Percentiles rank a stretch among this genome's conserved stretches.
phyloP scores from a whole-genome alignment of 2,113 vertebrate species.

The Butorides virescens region DNA sequence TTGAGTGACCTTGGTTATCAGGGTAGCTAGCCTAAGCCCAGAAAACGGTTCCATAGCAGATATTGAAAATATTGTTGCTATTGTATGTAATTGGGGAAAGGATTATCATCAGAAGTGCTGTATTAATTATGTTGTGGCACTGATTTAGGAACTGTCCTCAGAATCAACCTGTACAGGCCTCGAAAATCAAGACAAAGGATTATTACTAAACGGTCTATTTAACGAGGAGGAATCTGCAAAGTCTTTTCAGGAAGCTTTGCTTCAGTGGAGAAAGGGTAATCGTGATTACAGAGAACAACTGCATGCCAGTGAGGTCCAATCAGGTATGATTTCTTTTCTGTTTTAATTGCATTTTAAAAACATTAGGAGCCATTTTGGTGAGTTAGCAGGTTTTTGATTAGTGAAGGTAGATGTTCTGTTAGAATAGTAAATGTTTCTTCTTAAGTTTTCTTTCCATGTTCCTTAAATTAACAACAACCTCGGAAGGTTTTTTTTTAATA shows the following conservation, averaged over 20 bases:
- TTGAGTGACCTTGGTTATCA: neutral
- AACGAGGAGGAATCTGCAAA: constrained; percentile 78
- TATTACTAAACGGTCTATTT: constrained; percentile 72
- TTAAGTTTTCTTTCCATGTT: neutral
- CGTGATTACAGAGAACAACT: neutral
- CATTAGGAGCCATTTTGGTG: neutral
- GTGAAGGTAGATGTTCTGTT: neutral
- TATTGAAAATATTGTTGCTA: neutral
- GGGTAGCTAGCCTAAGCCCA: neutral
- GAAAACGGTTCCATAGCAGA: neutral
- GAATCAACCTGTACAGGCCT: neutral
- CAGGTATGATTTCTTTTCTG: constrained; percentile 72
- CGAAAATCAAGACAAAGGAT: neutral
- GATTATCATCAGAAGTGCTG: neutral
- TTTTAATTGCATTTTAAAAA: neutral
- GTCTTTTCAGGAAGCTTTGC: constrained; percentile 82
- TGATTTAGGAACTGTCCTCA: constrained; percentile 48
- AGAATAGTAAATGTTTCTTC: neutral
- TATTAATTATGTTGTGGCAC: neutral
- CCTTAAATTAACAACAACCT: neutral
- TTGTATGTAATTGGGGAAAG: neutral
- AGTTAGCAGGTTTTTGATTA: neutral
- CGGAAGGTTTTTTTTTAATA: neutral
- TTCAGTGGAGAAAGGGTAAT: constrained; percentile 73
- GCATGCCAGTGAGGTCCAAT: neutral